Evolutionary conservation across 2,888 invertebrate genomes (phyloP), one percentile per base, ranked within the genome.

Genomic region (Unio pictorum): DNA sequence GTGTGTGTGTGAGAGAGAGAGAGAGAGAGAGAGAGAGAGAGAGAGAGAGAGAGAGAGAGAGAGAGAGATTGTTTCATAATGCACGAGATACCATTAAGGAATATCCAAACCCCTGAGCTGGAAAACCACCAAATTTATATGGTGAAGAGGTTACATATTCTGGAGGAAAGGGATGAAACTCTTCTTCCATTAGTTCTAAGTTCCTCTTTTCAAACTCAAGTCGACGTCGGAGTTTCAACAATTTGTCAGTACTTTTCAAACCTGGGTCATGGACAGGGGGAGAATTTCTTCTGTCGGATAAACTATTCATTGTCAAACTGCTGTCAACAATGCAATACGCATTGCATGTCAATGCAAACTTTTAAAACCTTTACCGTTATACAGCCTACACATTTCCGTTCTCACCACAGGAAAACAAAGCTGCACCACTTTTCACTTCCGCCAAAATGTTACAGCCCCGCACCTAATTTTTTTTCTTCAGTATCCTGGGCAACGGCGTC

Each of bases 241-340:
- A 55, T 11, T 45, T 45, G 23, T 73, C 74, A 28, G 57, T 65
- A 23, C 72, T 67, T 11, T 68, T 57, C 28, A 74, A 62, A 56
- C 74, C 77, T 15, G 72, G 61, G 61, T 81, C 79, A 71, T 76
- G 79, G 11, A 81, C 81, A 5, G 79, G 81, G 15, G 81, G 81
- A 30, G 81, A 81, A 67, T 67, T 58, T 59, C 74, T 67, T 69
- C 79, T 71, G 54, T 71, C 66, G 8, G 60, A 55, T 54, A 67
- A 59, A 45, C 45, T 45, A 69, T 69, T 76, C 81, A 81, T 79
- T 59, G 45, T 30, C 30, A 61, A 61, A n/a, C 8, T 8, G 23
- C 17, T 28, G 8, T 11, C 23, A 61, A 5, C 26, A n/a, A 8
- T 61, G 2, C 28, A 26, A 17, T 30, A 61, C 23, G 28, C 26